Conservation (phyloP, 2,888 invertebrate genomes). For the Agonopterix subpropinquella region DNA sequence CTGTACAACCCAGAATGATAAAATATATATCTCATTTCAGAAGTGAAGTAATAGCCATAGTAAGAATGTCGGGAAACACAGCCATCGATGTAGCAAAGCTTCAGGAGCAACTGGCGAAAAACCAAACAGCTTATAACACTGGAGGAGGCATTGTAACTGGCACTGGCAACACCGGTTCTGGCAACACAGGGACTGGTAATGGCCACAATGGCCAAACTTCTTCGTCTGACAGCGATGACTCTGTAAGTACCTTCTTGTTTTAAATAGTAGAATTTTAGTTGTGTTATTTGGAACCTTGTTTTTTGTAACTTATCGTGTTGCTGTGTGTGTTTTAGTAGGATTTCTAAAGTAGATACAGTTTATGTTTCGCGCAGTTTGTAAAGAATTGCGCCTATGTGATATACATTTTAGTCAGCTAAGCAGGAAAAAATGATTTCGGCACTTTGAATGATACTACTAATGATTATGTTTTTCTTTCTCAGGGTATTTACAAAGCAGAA, state of each 20-base stretch:
- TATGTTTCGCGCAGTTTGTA: too few relatives aligned
- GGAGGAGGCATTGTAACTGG: conserved; percentile 29
- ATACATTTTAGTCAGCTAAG: too few relatives aligned
- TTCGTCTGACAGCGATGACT: conserved; percentile 40
- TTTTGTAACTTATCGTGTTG: too few relatives aligned
- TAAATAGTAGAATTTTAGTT: too few relatives aligned
- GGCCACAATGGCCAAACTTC: conserved; percentile 32
- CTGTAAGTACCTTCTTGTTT: conserved; percentile 37
- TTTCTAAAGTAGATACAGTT: too few relatives aligned
- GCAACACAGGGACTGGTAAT: conserved; percentile 14
- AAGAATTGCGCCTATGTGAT: too few relatives aligned
- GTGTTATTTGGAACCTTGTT: too few relatives aligned
- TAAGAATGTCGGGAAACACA: conserved; percentile 79
- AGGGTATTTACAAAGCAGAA: conserved; percentile 84
- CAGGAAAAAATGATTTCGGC: neutral
- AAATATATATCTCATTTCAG: conserved; percentile 48
- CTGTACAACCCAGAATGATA: too few relatives aligned
- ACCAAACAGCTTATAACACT: conserved; percentile 59
- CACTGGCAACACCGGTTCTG: conserved; percentile 5
- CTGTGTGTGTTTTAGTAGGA: too few relatives aligned
- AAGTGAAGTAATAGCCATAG: conserved; percentile 83
- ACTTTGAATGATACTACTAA: neutral
- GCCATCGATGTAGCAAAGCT: conserved; percentile 84
- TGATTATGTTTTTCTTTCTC: conserved; percentile 38
- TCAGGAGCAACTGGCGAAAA: conserved; percentile 76